phyloP scores from a whole-genome alignment of 92 coral and sea anemone genomes.

The Pocillopora meandrina region DNA sequence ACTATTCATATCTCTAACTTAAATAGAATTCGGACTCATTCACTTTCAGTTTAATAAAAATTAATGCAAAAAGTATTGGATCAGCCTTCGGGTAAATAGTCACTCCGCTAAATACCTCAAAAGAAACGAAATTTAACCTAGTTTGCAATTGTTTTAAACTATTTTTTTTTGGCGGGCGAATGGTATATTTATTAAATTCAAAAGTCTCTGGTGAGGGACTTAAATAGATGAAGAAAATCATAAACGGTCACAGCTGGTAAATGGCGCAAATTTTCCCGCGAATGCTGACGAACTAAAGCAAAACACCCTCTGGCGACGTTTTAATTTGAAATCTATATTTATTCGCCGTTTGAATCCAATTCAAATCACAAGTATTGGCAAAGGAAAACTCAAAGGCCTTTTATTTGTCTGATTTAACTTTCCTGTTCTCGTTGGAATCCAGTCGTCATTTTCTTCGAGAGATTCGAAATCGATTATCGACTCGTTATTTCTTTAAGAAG shows the following conservation, averaged over 20 bases:
- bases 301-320: conserved; percentile 21
- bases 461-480: conserved; percentile 31
- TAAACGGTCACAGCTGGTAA: conserved; percentile 24
- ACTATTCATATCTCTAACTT: neutral
- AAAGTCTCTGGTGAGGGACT: conserved; percentile 1
- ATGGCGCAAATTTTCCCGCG: conserved; percentile 37
- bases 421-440: neutral
- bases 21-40: no score
- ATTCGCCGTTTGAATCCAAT: conserved; percentile 24
- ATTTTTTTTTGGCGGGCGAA: no score
- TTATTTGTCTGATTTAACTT: neutral
- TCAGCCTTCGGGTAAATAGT: no score
- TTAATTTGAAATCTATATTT: conserved; percentile 30
- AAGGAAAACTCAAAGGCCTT: neutral
- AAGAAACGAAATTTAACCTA: no score
- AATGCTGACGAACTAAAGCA: neutral
- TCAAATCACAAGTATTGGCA: conserved; percentile 26
- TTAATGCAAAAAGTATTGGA: neutral
- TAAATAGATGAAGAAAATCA: conserved; percentile 13
- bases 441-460: neutral
- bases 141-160: no score
- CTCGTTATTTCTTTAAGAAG: conserved; percentile 21
- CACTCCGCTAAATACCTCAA: no score
- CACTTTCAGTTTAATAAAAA: neutral
- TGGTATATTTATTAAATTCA: neutral